Evolutionary conservation across 2,797 vertebrate species (phyloP).

Genomic region (Anabas testudineus): DNA sequence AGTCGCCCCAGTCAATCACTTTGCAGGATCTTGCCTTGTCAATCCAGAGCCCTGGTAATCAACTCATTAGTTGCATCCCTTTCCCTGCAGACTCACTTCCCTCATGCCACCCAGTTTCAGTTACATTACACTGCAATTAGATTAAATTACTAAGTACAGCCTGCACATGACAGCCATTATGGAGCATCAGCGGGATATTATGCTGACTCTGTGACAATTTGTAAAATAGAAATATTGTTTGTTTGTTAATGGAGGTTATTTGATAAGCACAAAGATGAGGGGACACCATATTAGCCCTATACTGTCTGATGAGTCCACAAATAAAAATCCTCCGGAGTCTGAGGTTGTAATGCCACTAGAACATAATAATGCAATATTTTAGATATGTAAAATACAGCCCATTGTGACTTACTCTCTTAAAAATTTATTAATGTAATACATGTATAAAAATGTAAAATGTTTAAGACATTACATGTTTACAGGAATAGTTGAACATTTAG

Average conservation of each 20-base stretch:
- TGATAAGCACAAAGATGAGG: conserved; percentile 43
- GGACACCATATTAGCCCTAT: conserved; percentile 5
- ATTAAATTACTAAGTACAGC: conserved; percentile 78
- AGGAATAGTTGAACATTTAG: conserved; percentile 20
- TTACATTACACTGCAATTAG: conserved; percentile 74
- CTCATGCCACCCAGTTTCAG: conserved; percentile 70
- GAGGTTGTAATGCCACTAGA: neutral
- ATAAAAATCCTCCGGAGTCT: conserved; percentile 5
- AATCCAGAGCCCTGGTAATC: conserved; percentile 71
- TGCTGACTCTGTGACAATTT: conserved; percentile 59
- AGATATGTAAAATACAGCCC: neutral
- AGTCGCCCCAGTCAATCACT: conserved; percentile 49
- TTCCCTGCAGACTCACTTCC: conserved; percentile 71
- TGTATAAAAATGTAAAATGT: no score
- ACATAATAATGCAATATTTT: neutral
- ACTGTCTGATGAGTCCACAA: conserved; percentile 3
- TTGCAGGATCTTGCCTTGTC: conserved; percentile 61
- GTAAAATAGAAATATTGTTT: conserved; percentile 59
- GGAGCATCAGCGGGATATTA: conserved; percentile 39
- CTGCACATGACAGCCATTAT: conserved; percentile 60
- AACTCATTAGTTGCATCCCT: conserved; percentile 77
- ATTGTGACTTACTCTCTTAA: no score
- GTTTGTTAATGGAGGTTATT: conserved; percentile 59
- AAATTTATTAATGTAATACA: no score
- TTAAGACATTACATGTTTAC: neutral